phyloP scores from a whole-genome alignment of 2,113 vertebrate genomes.

The Microcebus griseorufus region DNA sequence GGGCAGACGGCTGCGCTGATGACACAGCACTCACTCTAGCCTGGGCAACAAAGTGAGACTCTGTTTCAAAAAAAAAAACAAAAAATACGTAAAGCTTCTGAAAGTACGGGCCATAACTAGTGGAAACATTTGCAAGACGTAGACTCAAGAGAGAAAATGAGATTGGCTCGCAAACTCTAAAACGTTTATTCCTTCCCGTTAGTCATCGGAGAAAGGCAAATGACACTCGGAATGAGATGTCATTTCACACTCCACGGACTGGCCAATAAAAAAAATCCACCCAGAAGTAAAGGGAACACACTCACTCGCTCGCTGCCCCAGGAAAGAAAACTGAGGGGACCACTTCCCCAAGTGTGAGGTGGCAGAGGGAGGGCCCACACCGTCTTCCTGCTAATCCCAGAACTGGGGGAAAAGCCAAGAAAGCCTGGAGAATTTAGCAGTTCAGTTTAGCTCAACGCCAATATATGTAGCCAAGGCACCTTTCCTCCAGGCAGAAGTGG shows the following conservation, averaged over 20 bases:
- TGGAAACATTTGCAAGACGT: neutral
- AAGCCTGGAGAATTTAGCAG: accelerated
- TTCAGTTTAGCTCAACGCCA: accelerated
- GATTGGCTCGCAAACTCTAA: neutral
- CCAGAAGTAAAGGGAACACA: neutral
- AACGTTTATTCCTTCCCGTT: neutral
- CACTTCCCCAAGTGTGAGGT: too few relatives aligned
- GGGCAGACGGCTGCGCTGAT: too few relatives aligned
- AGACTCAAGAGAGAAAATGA: neutral
- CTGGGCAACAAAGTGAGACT: too few relatives aligned
- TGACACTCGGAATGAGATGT: neutral
- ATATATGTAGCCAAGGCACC: neutral
- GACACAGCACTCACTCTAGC: too few relatives aligned
- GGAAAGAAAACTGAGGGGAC: too few relatives aligned
- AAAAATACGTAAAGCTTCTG: neutral
- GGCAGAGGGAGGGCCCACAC: too few relatives aligned
- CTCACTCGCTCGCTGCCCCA: neutral
- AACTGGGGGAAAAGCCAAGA: too few relatives aligned
- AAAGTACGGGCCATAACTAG: neutral
- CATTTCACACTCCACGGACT: neutral
- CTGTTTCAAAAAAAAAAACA: neutral
- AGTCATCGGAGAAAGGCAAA: neutral
- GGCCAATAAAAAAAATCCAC: too few relatives aligned
- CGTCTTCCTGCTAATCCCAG: too few relatives aligned
- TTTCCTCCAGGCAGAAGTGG: neutral